Evolutionary conservation across 2,113 vertebrate genomes (phyloP).

Genomic region (Chunga burmeisteri): DNA sequence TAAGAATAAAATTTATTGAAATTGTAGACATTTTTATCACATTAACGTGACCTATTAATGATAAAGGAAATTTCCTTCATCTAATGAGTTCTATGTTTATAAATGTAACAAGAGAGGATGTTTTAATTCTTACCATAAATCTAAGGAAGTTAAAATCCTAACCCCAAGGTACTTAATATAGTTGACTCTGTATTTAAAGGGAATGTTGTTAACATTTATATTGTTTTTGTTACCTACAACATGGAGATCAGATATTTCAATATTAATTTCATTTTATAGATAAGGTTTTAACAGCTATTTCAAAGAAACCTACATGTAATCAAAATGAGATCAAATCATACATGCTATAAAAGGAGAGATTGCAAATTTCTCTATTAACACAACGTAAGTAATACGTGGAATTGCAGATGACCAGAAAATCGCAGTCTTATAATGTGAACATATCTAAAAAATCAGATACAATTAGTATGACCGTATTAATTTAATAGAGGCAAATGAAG

Average conservation of each 20-base stretch:
- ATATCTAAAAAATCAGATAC: neutral
- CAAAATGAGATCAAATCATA: neutral
- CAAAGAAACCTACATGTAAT: neutral
- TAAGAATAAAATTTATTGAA: constrained; percentile 63
- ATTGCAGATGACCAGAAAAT: neutral
- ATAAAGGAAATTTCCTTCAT: constrained; percentile 76
- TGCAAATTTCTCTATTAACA: neutral
- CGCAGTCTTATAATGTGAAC: neutral
- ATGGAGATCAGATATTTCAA: constrained; percentile 14
- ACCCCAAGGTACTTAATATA: constrained; percentile 54
- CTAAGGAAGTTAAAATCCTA: constrained; percentile 66
- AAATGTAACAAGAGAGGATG: constrained; percentile 52
- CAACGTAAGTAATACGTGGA: neutral
- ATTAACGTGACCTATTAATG: constrained; percentile 72
- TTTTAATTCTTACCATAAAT: constrained; percentile 69
- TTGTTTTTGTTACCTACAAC: constrained; percentile 52
- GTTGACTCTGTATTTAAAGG: constrained; percentile 59
- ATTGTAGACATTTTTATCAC: constrained; percentile 67
- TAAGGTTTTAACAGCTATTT: neutral
- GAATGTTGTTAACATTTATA: constrained; percentile 38
- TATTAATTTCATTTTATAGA: constrained; percentile 42
- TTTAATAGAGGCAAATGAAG: neutral
- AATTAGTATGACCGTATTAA: neutral
- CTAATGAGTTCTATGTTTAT: constrained; percentile 71
- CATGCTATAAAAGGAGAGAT: neutral